Conservation (phyloP, 2,888 invertebrate species). For the Empis livida region DNA sequence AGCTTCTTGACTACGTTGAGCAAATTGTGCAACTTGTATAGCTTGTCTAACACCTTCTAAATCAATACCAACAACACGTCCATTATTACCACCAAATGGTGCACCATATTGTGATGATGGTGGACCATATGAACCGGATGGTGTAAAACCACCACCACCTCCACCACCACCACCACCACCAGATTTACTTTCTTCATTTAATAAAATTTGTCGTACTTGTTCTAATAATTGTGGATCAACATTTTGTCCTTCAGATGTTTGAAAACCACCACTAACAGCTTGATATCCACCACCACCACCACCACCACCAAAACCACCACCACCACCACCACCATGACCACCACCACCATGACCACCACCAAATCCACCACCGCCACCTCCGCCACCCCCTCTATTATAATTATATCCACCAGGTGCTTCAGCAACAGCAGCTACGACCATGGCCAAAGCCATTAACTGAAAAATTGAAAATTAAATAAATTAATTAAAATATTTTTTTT, state of each 20-base stretch:
- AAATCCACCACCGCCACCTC: conserved; percentile 30
- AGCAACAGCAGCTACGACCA: conserved; percentile 60
- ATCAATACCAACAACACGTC: conserved; percentile 64
- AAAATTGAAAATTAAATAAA: conserved; percentile 21
- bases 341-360: conserved; percentile 35
- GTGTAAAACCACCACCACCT: conserved; percentile 37
- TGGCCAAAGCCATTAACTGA: conserved; percentile 71
- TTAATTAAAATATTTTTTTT: conserved; percentile 3
- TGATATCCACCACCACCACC: conserved; percentile 61
- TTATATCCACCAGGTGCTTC: conserved; percentile 66
- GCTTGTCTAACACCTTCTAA: conserved; percentile 77
- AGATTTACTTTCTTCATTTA: conserved; percentile 62
- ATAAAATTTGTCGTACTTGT: conserved; percentile 71
- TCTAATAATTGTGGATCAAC: conserved; percentile 70
- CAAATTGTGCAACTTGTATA: conserved; percentile 76
- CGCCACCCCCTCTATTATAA: conserved; percentile 51
- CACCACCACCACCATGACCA: conserved; percentile 38
- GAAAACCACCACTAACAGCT: conserved; percentile 63
- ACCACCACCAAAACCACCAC: conserved; percentile 33
- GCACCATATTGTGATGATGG: conserved; percentile 57
- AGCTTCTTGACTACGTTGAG: conserved; percentile 48
- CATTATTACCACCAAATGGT: conserved; percentile 33
- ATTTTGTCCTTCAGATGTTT: conserved; percentile 70
- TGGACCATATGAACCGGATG: conserved; percentile 52
- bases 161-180: conserved; percentile 41